Conservation (phyloP, 2,888 invertebrate species). For the Orthosia cruda region DNA sequence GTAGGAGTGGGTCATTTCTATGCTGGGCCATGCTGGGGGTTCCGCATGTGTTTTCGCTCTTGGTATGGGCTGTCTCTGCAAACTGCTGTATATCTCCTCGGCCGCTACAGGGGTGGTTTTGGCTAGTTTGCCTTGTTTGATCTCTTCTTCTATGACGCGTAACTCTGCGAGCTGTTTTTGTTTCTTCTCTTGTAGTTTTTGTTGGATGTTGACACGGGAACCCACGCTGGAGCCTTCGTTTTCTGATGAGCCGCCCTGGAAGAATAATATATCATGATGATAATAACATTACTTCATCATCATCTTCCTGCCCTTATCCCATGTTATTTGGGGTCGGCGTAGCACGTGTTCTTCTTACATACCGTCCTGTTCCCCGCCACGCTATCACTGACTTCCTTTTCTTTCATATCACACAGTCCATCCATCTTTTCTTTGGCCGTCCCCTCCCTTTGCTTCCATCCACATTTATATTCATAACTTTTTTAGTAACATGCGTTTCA, state of each 20-base stretch:
- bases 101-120: conserved; percentile 90
- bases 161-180: conserved; percentile 97
- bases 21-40: conserved; percentile 90
- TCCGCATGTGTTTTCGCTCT: conserved; percentile 93
- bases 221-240: conserved; percentile 95
- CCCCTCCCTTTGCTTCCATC: too few species aligned
- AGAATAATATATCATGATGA: not conserved
- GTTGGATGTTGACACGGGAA: conserved; percentile 96
- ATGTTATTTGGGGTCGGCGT: too few species aligned
- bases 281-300: too few species aligned
- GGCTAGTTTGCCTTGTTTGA: conserved; percentile 95
- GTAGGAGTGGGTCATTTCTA: conserved; percentile 88
- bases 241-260: conserved; percentile 93
- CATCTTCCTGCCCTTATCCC: too few species aligned
- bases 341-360: too few species aligned
- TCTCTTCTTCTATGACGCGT: conserved; percentile 95
- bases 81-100: conserved; percentile 91
- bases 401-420: too few species aligned
- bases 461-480: too few species aligned
- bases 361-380: too few species aligned
- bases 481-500: too few species aligned
- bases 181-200: conserved; percentile 97
- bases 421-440: too few species aligned
- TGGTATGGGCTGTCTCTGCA: conserved; percentile 93
- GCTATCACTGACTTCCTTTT: too few species aligned